These are phyloP conservation scores for Equus quagga DNA, from an alignment of 2,113 vertebrate species.

Conservation along the genomic window DNA sequence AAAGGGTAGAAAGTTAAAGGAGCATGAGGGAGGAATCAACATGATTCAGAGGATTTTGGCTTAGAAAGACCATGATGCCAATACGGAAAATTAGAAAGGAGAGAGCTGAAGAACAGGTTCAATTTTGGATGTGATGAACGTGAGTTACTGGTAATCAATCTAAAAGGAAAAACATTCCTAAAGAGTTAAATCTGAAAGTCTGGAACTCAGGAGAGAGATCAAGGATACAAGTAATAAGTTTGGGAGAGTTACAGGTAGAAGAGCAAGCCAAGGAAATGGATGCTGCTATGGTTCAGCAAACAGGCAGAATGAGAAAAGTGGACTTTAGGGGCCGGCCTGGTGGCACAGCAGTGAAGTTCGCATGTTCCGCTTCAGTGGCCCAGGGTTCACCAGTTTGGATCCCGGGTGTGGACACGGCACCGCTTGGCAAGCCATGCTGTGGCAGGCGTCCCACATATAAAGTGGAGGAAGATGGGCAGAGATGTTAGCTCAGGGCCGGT, in stretches of 20 bases:
- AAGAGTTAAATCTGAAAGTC: not conserved
- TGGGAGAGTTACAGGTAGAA: not conserved
- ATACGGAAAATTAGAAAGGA: not conserved
- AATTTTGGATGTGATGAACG: not conserved
- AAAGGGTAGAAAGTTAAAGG: not conserved
- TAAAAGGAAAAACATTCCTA: not conserved
- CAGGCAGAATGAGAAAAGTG: not conserved
- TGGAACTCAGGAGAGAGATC: not conserved
- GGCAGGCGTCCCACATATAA: too few relatives aligned
- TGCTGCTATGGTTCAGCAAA: not conserved
- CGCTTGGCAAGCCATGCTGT: too few relatives aligned
- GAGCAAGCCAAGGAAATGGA: not conserved
- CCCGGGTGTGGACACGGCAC: too few relatives aligned
- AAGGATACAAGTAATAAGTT: not conserved
- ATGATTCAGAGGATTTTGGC: not conserved
- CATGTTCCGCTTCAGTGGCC: too few relatives aligned
- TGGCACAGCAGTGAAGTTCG: too few relatives aligned
- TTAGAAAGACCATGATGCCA: not conserved
- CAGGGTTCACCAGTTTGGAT: too few relatives aligned
- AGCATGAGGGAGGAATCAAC: not conserved
- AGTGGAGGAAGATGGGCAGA: too few relatives aligned
- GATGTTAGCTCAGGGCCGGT: too few relatives aligned
- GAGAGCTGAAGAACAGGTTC: not conserved
- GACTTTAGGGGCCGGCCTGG: not conserved
- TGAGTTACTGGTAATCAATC: not conserved